Base-by-base conservation (phyloP, 2,888 invertebrate species). In the Dysmachus trigonus region DNA sequence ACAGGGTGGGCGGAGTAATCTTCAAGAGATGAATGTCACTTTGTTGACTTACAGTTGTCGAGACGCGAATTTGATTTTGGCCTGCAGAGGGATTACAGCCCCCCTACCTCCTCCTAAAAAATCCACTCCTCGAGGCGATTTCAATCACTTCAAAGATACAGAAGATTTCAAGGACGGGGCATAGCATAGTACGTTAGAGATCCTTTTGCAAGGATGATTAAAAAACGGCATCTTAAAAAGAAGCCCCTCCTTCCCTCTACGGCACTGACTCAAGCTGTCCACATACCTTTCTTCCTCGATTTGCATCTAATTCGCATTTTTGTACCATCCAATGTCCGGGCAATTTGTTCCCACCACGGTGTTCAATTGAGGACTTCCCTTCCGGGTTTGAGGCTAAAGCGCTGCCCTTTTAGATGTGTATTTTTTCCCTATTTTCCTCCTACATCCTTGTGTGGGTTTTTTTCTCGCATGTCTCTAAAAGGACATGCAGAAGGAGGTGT, bases 281-380 rank as follows among this genome's bases (percentile, higher is more conserved):
- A 7, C 7, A 31, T 18, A 15, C 22, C 41, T 41, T 83, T 81
- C 81, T 18, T 38, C 31, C 27, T 13, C 71, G 53, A 72, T 83
- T 72, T 83, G 83, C 72, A 83, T 83, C 53, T 38, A 72, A 41
- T 83, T 83, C 72, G 72, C 33, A 72, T 72, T 72, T 83, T 47
- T 18, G 27, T 72, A 83, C 8, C 51, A 62, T 83, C 18, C 27
- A 72, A 83, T 72, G 38, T 72, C 72, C 72, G 83, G 83, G 35
- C 72, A 83, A 83, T 83, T 83, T 83, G 41, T 83, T 83, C 83
- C 38, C 38, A 83, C 71, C 83, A 41, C 47, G 33, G 38, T n/a
- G 83, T 72, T 83, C 83, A 83, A 83, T 83, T 71, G 83, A 72
- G 41, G n/a, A 72, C 31, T 83, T 83, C 83, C 83, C 83, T 83